Evolutionary conservation across 2,888 invertebrate species (phyloP), one percentile per base, ranked within the genome.

Genomic region (Sialis fuliginosa): DNA sequence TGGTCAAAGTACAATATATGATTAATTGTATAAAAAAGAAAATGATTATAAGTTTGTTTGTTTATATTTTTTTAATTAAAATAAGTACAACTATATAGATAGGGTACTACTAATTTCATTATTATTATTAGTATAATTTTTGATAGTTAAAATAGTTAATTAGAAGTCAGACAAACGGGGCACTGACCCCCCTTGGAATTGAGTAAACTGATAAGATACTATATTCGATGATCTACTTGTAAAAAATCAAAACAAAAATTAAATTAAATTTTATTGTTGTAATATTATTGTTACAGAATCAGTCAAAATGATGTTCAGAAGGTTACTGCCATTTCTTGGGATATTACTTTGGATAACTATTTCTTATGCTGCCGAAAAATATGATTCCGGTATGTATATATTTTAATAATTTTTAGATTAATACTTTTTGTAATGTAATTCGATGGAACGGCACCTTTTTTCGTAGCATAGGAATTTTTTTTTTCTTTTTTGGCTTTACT

Each of bases 221-320:
- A n/a, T n/a, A n/a, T n/a, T n/a, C n/a, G n/a, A n/a, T n/a, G n/a
- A n/a, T n/a, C n/a, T n/a, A n/a, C n/a, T 35, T 35, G 35, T 35
- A 4, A n/a, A 35, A 35, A 22, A 22, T 22, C 2, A 22, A 22
- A 22, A n/a, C n/a, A 22, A 22, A 22, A 22, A 22, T 22, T 22
- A 22, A 22, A 22, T 2, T 2, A 22, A 22, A 22, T 2, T 22
- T 22, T 22, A 2, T 22, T 22, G 22, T 22, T 22, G 8, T 37
- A 42, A 30, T 42, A 42, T 30, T 9, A 7, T 33, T 33, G 32
- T 45, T 45, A 39, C 45, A 45, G 45, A 39, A 34, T 32, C 33
- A 8, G 9, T 39, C 39, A 45, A 39, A 39, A 33, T 39, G 45
- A 10, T 7, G n/a, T 5, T 39, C 6, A 30, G n/a, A 22, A 45